Base-by-base conservation (phyloP, 2,797 vertebrate species). In the Anas bernieri region DNA sequence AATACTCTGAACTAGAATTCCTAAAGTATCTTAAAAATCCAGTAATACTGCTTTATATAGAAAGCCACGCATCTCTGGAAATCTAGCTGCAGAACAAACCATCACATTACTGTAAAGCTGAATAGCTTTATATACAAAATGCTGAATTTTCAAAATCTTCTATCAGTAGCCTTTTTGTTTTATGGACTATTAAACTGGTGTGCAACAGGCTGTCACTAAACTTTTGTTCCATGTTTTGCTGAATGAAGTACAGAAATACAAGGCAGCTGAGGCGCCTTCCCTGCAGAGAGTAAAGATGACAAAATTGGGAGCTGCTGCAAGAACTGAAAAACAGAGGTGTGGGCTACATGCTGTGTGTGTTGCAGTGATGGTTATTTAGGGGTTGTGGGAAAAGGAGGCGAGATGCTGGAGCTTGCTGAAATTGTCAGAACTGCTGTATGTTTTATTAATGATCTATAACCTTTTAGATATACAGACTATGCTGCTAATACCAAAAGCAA, bases 81-180 rank as follows among this genome's bases (percentile, higher is more conserved):
- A 78, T 64, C 63, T 58, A 82, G 58, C 66, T 90, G 74, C 84
- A 84, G 67, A 86, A 85, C 15, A 20, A 95, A 39, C 80, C 43
- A 77, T 46, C 69, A 5, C 80, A 93, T 94, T 93, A 92, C 62
- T 72, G 58, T 77, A 88, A 96, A 94, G 74, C 15, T 93, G 84
- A 95, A 83, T 86, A 80, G 59, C 48, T 94, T 94, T 91, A 93
- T 97, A 96, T 94, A 77, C 79, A 96, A 96, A 94, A 91, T 75
- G 91, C 90, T 96, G 84, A 92, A 86, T 94, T 96, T 85, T 67
- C 54, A 82, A 88, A 94, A 92, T 74, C 93, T 92, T 61, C 75
- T 78, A 1, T 15, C 73, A 56, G 68, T 91, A 81, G 77, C 88
- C 63, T 72, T 89, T 94, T 74, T 96, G 86, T 59, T 94, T 81